Conservation (phyloP, 2,888 invertebrate genomes). For the Norana najaformis region DNA sequence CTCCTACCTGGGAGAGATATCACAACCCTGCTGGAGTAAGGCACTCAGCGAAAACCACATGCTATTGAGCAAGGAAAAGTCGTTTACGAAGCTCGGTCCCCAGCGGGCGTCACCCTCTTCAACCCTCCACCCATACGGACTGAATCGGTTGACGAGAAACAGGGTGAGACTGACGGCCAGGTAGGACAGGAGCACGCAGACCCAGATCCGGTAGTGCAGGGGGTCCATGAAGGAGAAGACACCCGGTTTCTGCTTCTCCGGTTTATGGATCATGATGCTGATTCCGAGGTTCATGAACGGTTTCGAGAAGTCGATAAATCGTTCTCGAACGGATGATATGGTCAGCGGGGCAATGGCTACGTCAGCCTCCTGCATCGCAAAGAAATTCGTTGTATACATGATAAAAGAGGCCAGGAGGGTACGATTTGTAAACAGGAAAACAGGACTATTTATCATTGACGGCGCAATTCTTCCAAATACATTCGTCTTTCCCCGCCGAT, state of each 20-base stretch:
- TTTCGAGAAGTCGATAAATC: constrained; percentile 94
- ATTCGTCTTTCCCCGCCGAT: no score
- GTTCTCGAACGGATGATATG: constrained; percentile 87
- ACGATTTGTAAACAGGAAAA: no score
- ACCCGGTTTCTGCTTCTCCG: constrained; percentile 87
- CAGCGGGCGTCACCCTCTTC: constrained; percentile 64
- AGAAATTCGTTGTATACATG: no score
- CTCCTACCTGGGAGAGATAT: constrained; percentile 82
- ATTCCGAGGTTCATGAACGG: constrained; percentile 95
- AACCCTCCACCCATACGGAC: constrained; percentile 91
- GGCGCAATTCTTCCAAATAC: no score
- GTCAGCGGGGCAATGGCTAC: constrained; percentile 92
- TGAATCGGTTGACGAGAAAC: constrained; percentile 93
- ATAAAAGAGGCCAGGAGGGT: no score
- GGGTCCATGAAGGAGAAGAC: constrained; percentile 97
- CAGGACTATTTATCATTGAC: no score
- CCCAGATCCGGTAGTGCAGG: constrained; percentile 95
- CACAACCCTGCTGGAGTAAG: constrained; percentile 96
- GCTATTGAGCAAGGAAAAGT: constrained; percentile 81
- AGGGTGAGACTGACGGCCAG: constrained; percentile 94
- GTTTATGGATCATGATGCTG: constrained; percentile 91
- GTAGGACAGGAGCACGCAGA: constrained; percentile 81
- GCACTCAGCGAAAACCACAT: constrained; percentile 95
- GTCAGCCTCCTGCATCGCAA: constrained; percentile 74
- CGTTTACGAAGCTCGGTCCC: constrained; percentile 46